Percentiles rank a stretch among this genome's conserved stretches.
phyloP scores from a whole-genome alignment of 2,888 invertebrate genomes.

The Zhuqinia jingwanae region DNA sequence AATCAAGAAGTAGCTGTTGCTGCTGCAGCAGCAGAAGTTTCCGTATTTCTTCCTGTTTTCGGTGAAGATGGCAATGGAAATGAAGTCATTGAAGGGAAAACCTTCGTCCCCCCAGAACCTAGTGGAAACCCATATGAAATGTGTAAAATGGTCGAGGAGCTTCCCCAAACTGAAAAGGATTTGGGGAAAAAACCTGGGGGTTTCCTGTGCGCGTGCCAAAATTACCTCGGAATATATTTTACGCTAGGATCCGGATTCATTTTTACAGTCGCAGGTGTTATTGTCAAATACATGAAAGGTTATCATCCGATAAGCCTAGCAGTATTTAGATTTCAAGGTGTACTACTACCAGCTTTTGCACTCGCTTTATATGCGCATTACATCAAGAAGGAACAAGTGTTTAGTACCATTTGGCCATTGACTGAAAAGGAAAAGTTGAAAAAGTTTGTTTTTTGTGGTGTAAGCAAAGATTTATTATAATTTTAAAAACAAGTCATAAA shows the following conservation, averaged over 20 bases:
- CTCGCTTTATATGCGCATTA: slow-evolving; percentile 65
- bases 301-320: slow-evolving; percentile 73
- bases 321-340: slow-evolving; percentile 74
- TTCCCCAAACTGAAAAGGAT: neutral
- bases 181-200: neutral
- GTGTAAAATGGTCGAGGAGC: slow-evolving; percentile 35
- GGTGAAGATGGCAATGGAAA: slow-evolving; percentile 29
- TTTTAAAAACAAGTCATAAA: too few relatives aligned
- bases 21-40: neutral
- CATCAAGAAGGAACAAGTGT: slow-evolving; percentile 59
- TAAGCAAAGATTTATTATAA: slow-evolving; percentile 55
- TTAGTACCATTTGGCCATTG: slow-evolving; percentile 67
- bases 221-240: slow-evolving; percentile 63
- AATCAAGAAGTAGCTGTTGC: too few relatives aligned
- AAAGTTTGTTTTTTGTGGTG: slow-evolving; percentile 65
- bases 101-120: slow-evolving; percentile 34
- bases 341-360: slow-evolving; percentile 68
- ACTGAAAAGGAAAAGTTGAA: slow-evolving; percentile 61
- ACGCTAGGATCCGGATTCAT: slow-evolving; percentile 66
- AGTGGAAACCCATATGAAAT: slow-evolving; percentile 22
- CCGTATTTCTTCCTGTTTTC: slow-evolving; percentile 26
- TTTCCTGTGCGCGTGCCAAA: slow-evolving; percentile 14
- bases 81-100: slow-evolving; percentile 6
- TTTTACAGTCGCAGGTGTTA: slow-evolving; percentile 68
- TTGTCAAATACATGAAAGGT: slow-evolving; percentile 73